phyloP scores from a whole-genome alignment of 2,888 invertebrate genomes.

The Magallana nippona region DNA sequence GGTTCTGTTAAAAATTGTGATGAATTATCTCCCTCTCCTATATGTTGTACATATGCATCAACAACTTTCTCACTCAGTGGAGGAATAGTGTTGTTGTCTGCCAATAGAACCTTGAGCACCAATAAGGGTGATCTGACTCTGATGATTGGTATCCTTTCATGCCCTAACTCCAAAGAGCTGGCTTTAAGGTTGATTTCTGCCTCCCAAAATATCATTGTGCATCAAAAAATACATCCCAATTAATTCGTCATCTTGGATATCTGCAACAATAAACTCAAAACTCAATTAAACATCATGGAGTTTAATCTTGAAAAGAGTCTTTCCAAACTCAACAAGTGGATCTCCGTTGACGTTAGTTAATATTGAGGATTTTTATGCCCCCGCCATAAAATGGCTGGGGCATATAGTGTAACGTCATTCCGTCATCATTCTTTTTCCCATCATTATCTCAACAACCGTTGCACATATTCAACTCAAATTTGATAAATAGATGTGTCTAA shows the following conservation, averaged over 20 bases:
- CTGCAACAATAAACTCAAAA: conserved; percentile 48
- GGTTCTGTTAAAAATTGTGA: conserved; percentile 48
- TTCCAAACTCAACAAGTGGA: conserved; percentile 39
- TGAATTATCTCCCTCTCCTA: conserved; percentile 17
- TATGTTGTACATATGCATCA: conserved; percentile 49
- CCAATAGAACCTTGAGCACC: conserved; percentile 40
- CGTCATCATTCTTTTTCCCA: no score
- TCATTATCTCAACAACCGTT: no score
- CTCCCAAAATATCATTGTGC: conserved; percentile 22
- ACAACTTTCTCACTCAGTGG: conserved; percentile 44
- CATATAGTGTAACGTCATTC: no score
- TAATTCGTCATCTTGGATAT: conserved; percentile 51
- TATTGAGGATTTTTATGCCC: conserved; percentile 18
- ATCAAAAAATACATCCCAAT: conserved; percentile 50
- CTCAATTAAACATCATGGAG: conserved; percentile 17
- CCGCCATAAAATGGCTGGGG: no score
- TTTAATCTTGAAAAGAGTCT: conserved; percentile 37
- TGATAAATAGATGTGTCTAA: no score
- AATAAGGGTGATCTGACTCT: not conserved
- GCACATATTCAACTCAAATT: no score
- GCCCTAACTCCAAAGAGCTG: not conserved
- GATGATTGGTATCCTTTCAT: conserved; percentile 8
- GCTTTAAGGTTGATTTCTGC: conserved; percentile 37
- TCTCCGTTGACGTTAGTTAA: conserved; percentile 38
- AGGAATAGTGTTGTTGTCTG: conserved; percentile 47